Conservation (phyloP, 2,888 invertebrate species). For the Phaonia tiefii region DNA sequence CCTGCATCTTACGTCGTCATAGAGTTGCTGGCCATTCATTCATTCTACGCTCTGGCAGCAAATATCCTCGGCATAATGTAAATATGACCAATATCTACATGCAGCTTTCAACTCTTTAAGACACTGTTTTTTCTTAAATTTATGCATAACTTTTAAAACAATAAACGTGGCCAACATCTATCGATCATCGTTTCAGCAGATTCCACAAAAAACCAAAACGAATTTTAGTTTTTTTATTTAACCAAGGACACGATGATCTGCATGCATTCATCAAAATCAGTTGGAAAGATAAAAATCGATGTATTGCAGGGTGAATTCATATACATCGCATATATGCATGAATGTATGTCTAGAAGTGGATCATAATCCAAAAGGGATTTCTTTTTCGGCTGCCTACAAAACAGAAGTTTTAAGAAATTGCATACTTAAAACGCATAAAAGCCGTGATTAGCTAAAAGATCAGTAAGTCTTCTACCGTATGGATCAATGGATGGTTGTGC, state of each 20-base stretch:
- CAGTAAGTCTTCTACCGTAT: conserved; percentile 31
- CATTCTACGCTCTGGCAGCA: too few species aligned
- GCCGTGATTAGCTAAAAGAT: conserved; percentile 61
- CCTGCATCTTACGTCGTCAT: neutral
- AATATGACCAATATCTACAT: neutral
- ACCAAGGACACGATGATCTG: conserved; percentile 26
- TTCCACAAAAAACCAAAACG: neutral
- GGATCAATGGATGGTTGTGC: neutral
- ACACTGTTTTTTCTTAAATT: conserved; percentile 55
- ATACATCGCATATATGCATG: too few species aligned
- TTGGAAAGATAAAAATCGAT: conserved; percentile 4
- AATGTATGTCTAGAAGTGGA: neutral
- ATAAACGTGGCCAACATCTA: conserved; percentile 45
- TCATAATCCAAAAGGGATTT: conserved; percentile 35
- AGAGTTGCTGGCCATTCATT: neutral
- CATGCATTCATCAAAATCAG: conserved; percentile 29
- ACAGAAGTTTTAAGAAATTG: conserved; percentile 64
- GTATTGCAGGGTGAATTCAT: conserved; percentile 3
- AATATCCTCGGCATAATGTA: neutral
- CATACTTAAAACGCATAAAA: conserved; percentile 62
- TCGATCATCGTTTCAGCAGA: conserved; percentile 56
- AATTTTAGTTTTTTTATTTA: neutral
- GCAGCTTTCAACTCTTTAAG: neutral
- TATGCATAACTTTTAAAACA: conserved; percentile 51
- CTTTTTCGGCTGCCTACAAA: conserved; percentile 27